Percentiles rank a stretch among this genome's conserved stretches.
Evolutionary conservation across 2,113 vertebrate genomes (phyloP).

Genomic region (Atlantisia rogersi): DNA sequence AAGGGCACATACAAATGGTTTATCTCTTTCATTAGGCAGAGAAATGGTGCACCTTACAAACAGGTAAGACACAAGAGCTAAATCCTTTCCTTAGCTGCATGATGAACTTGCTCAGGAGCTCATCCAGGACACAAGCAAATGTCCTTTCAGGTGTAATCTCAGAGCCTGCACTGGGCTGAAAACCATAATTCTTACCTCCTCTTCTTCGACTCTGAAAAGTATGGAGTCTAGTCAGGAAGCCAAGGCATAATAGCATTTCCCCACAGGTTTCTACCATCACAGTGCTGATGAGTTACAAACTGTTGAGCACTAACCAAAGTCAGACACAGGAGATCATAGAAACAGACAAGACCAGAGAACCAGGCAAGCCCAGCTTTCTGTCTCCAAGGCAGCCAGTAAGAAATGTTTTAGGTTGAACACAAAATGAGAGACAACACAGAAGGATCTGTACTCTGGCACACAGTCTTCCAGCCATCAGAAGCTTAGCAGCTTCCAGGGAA

Average conservation of each 20-base stretch:
- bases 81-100: neutral
- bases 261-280: accelerated
- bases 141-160: neutral
- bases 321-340: neutral
- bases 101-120: neutral
- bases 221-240: neutral
- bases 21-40: neutral
- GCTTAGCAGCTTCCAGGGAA: neutral
- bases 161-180: neutral
- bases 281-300: neutral
- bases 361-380: neutral
- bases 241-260: neutral
- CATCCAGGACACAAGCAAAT: neutral
- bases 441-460: neutral
- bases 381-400: neutral
- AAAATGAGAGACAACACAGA: neutral
- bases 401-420: neutral
- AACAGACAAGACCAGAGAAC: neutral
- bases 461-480: neutral
- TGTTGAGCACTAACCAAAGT: neutral
- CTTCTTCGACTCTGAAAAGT: neutral
- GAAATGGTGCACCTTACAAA: neutral
- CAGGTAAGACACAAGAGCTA: neutral
- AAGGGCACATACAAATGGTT: neutral
- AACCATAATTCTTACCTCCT: neutral